phyloP scores from a whole-genome alignment of 2,888 invertebrate species.

The Eremobia ochroleuca region DNA sequence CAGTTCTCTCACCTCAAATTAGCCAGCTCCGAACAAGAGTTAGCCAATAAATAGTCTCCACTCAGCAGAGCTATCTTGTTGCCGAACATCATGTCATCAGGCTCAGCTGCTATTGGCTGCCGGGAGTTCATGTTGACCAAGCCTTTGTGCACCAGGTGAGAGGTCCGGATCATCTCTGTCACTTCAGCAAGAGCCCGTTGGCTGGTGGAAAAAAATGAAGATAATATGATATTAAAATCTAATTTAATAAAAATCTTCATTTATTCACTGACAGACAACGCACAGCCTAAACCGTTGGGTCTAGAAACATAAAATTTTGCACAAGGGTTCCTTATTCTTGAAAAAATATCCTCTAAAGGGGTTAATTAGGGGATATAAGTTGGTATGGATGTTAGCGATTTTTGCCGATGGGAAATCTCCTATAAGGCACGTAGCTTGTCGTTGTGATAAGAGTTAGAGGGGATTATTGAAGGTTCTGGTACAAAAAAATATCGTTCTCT shows the following conservation, averaged over 20 bases:
- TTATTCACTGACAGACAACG: no score
- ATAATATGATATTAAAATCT: background rate
- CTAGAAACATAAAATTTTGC: no score
- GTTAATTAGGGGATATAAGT: no score
- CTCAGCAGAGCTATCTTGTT: conserved; percentile 98
- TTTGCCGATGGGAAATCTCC: background rate
- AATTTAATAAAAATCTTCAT: background rate
- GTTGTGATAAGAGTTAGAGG: background rate
- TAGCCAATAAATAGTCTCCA: conserved; percentile 97
- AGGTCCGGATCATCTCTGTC: conserved; percentile 99
- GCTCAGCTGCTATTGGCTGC: conserved; percentile 90
- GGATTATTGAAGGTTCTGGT: no score
- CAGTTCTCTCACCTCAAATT: conserved; percentile 90
- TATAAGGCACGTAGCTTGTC: background rate
- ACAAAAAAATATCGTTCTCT: no score
- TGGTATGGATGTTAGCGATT: no score
- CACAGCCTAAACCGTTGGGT: no score
- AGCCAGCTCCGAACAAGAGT: conserved; percentile 96
- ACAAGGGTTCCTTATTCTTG: no score
- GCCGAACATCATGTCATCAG: conserved; percentile 97
- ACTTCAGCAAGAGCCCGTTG: conserved; percentile 97
- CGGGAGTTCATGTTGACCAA: conserved; percentile 95
- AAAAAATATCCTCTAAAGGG: no score
- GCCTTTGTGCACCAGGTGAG: conserved; percentile 97
- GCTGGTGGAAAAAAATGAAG: conserved; percentile 79